Evolutionary conservation across 1,140 invertebrate species (phyloP), one percentile per base, ranked within the genome.

Genomic region (Cheumatopsyche charites): DNA sequence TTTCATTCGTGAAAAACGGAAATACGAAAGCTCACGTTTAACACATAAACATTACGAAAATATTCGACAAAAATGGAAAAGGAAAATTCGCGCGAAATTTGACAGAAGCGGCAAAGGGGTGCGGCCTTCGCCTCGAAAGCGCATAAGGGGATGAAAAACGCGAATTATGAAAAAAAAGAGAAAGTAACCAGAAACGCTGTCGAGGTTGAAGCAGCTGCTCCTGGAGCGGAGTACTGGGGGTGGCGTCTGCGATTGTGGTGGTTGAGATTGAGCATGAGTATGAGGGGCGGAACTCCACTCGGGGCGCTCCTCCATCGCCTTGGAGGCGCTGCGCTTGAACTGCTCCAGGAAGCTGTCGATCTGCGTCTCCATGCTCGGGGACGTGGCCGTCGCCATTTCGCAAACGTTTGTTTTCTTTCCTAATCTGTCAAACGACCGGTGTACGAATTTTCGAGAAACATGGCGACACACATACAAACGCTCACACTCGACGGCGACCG

Each of bases 281-380:
- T 47, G 1, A 15, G 68, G 66, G 55, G 55, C 2, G 5, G 23
- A 9, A 23, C 21, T 9, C 83, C 83, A 84, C 61, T 84, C 83
- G 77, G 82, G 82, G 26, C 80, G 76, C 65, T 90, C 88, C 76
- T 91, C 89, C 88, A 90, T 90, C 49, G 89, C 89, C 77, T 87
- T 89, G 41, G 90, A 90, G 77, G 89, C 89, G 83, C 89, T 90
- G 69, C 88, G 87, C 79, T 91, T 91, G 79, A 92, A 91, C 78
- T 91, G 90, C 83, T 92, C 90, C 79, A 92, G 83, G 82, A 93
- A 92, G 83, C 88, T 90, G 86, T 92, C 91, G 82, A 92, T 92
- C 83, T 92, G 90, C 74, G 87, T 90, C 82, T 92, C 91, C 79
- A 92, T 90, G 72, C 86, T 88, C 75, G 89, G 88, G 75, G 89